Conservation (phyloP, 2,797 vertebrate species). For the Nannoperca obscura region DNA sequence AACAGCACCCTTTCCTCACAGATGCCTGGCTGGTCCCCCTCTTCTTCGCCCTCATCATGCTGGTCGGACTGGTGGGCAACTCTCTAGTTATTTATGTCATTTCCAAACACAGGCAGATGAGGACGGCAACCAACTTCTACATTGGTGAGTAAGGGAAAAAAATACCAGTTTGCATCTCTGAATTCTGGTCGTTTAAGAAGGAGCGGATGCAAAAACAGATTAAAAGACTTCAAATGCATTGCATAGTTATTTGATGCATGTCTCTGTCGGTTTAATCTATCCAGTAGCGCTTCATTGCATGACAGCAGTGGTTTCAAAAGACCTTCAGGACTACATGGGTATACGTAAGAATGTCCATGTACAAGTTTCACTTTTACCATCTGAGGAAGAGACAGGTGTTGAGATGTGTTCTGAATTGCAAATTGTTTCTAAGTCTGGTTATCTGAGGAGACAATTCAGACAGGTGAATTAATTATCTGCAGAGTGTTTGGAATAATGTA, state of each 20-base stretch:
- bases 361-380: conserved; percentile 15
- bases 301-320: conserved; percentile 22
- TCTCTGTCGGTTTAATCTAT: conserved; percentile 33
- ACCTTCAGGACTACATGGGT: not conserved
- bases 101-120: conserved; percentile 90
- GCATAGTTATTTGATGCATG: conserved; percentile 10
- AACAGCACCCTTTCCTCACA: conserved; percentile 87
- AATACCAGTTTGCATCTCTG: not conserved
- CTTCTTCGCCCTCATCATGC: conserved; percentile 90
- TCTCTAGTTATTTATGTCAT: conserved; percentile 90
- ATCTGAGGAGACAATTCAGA: not conserved
- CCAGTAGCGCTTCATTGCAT: not conserved
- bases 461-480: not conserved
- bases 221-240: not conserved
- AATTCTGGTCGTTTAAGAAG: not conserved
- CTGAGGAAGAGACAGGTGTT: not conserved
- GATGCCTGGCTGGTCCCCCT: conserved; percentile 92
- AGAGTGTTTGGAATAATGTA: not conserved
- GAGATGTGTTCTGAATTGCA: not conserved
- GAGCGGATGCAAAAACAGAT: not conserved
- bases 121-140: conserved; percentile 92
- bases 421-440: not conserved
- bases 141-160: conserved; percentile 84
- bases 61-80: conserved; percentile 90
- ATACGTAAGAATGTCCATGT: not conserved